Percentiles rank a stretch among this genome's conserved stretches.
These are phyloP conservation scores for Syngnathus typhle DNA, from an alignment of 2,113 vertebrate species.

Conservation along the genomic window DNA sequence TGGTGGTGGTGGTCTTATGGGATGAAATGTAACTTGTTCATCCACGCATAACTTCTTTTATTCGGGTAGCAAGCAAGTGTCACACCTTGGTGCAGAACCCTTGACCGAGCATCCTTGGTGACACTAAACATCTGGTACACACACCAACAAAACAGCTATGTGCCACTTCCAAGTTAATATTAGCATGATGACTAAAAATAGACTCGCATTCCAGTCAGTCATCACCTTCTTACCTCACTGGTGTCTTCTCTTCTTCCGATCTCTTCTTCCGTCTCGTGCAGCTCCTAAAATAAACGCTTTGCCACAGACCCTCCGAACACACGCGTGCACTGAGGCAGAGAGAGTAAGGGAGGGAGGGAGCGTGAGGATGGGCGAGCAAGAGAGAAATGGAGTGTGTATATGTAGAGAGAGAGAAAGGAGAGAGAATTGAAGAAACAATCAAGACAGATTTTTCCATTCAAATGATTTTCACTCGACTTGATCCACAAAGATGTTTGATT, in stretches of 20 bases:
- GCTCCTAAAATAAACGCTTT: slow-evolving; percentile 27
- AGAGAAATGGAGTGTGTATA: background rate
- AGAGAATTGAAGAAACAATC: background rate
- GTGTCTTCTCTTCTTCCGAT: slow-evolving; percentile 12
- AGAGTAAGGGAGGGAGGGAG: slow-evolving; percentile 5
- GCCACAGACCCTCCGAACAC: slow-evolving; percentile 25
- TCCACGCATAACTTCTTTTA: background rate
- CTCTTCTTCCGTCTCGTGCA: slow-evolving; percentile 17
- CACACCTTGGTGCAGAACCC: slow-evolving; percentile 2
- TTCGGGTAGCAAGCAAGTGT: slow-evolving; percentile 12
- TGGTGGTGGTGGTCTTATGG: background rate
- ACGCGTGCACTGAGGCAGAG: slow-evolving; percentile 15
- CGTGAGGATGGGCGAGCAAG: background rate
- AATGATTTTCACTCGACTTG: too few species aligned
- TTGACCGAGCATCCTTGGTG: slow-evolving; percentile 16
- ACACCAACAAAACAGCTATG: background rate
- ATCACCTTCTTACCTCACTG: slow-evolving; percentile 39
- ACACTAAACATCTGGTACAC: slow-evolving; percentile 3
- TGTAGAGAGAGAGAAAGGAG: background rate
- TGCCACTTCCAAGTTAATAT: background rate
- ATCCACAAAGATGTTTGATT: too few species aligned
- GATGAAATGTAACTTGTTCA: background rate
- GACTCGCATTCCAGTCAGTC: background rate
- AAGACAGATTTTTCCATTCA: too few species aligned
- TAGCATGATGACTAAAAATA: background rate